These are phyloP conservation scores for Pseudomyrmex pallidus DNA, from an alignment of 1,140 invertebrate species.

Conservation along the genomic window DNA sequence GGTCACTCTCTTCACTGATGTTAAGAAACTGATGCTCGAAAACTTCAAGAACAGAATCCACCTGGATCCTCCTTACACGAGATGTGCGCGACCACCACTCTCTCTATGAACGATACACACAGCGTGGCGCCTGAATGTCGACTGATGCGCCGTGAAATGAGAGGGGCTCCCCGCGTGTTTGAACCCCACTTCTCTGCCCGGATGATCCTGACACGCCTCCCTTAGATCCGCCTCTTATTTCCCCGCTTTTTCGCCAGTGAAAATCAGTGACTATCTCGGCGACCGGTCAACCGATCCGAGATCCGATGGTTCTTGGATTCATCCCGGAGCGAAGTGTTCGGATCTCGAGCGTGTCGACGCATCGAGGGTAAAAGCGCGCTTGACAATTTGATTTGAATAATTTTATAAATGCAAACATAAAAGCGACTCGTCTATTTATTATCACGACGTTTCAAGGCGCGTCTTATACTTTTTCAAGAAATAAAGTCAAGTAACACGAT, in stretches of 20 bases:
- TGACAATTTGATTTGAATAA: conserved; percentile 27
- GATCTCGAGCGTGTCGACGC: background rate
- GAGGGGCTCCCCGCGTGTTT: background rate
- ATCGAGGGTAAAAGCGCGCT: no score
- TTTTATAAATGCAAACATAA: conserved; percentile 41
- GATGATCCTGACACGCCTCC: conserved; percentile 70
- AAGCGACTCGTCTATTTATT: background rate
- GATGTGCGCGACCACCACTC: background rate
- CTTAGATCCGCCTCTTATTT: conserved; percentile 51
- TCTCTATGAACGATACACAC: conserved; percentile 47
- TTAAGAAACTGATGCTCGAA: background rate
- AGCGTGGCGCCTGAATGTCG: conserved; percentile 71
- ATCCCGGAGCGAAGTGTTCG: background rate
- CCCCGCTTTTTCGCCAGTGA: conserved; percentile 4
- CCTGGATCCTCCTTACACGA: background rate
- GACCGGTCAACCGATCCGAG: conserved; percentile 10
- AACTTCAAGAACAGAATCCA: background rate
- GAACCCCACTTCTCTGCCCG: conserved; percentile 9
- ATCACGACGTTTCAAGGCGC: background rate
- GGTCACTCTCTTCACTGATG: background rate
- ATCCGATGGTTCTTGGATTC: background rate
- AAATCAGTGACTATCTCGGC: conserved; percentile 7
- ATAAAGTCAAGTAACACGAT: background rate
- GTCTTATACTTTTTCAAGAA: conserved; percentile 4
- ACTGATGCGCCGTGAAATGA: conserved; percentile 68